Conservation (phyloP, 1,140 invertebrate genomes). For the Aphis gossypii region DNA sequence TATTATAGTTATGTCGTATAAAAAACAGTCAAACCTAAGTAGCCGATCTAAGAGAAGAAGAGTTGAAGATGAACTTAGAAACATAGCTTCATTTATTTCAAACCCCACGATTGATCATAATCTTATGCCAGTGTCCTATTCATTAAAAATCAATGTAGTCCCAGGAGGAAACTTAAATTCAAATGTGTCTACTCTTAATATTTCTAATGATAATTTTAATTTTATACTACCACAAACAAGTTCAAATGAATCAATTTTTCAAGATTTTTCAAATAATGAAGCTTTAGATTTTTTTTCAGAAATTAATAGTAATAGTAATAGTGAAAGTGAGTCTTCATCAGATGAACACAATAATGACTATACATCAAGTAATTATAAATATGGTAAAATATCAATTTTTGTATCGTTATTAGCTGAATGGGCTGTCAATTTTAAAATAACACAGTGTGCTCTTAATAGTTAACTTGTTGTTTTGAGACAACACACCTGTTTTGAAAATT, state of each 20-base stretch:
- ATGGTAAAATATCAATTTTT: not conserved
- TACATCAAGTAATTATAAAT: slow-evolving; percentile 1
- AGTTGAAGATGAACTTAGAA: not conserved
- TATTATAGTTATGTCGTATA: not conserved
- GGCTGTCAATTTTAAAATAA: not conserved
- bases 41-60: not conserved
- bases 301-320: not conserved
- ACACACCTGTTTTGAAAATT: not conserved
- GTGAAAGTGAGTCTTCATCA: not conserved
- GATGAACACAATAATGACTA: not conserved
- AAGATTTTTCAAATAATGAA: too few relatives aligned
- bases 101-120: not conserved
- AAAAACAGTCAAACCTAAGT: not conserved
- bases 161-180: not conserved
- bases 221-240: not conserved
- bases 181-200: not conserved
- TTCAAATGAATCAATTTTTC: not conserved
- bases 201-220: not conserved
- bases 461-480: not conserved
- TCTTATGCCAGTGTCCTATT: not conserved
- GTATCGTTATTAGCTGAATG: not conserved
- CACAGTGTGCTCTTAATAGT: slow-evolving; percentile 7
- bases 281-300: not conserved
- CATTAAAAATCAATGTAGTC: not conserved
- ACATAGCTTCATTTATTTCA: not conserved